These are phyloP conservation scores for Tenebrio molitor DNA, from an alignment of 1,140 invertebrate species.

Conservation along the genomic window DNA sequence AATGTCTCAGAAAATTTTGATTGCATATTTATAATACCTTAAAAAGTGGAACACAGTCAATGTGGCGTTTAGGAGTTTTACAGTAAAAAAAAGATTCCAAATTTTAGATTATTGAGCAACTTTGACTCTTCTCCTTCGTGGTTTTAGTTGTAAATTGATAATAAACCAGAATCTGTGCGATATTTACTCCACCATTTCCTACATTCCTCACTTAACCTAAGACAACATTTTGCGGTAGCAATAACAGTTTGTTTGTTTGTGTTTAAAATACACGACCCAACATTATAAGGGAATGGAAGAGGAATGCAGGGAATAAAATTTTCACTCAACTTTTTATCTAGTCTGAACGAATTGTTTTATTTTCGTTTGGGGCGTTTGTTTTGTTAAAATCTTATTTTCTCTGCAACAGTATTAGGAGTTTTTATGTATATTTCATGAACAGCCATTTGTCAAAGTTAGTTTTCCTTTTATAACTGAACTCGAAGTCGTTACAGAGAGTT, in stretches of 20 bases:
- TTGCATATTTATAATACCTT: too few relatives aligned
- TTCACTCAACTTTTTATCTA: conserved; percentile 34
- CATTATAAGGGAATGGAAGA: neutral
- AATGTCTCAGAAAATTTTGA: too few relatives aligned
- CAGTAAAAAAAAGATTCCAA: too few relatives aligned
- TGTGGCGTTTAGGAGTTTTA: too few relatives aligned
- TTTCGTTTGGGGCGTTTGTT: conserved; percentile 6
- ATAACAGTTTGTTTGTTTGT: conserved; percentile 11
- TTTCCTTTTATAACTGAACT: conserved; percentile 33
- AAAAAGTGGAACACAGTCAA: too few relatives aligned
- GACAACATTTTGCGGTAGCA: neutral
- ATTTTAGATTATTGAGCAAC: too few relatives aligned
- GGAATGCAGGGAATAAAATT: conserved; percentile 11
- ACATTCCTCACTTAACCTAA: too few relatives aligned
- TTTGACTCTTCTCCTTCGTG: too few relatives aligned
- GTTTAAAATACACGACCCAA: neutral
- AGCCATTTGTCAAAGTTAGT: conserved; percentile 33
- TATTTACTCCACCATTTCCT: too few relatives aligned
- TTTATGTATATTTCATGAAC: conserved; percentile 35
- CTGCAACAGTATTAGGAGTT: conserved; percentile 23
- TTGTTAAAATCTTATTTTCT: conserved; percentile 33
- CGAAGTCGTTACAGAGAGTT: conserved; percentile 36
- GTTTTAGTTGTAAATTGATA: too few relatives aligned
- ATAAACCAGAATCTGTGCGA: neutral
- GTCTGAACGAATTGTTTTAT: neutral